Percentiles rank a stretch among this genome's conserved stretches.
Evolutionary conservation across 1,140 invertebrate genomes (phyloP).

Genomic region (Aphidius gifuensis): DNA sequence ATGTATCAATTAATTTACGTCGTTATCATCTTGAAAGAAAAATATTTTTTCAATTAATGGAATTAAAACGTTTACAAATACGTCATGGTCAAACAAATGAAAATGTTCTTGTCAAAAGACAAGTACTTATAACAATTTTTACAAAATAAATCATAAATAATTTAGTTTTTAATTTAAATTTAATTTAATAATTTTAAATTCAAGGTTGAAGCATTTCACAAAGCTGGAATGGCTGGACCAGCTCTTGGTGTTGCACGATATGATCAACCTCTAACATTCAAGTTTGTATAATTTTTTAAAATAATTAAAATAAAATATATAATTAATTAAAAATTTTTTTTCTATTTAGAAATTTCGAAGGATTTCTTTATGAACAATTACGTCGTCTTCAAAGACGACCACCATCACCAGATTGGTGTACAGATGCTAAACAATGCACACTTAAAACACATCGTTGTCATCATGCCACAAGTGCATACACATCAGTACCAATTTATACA

Average conservation of each 20-base stretch:
- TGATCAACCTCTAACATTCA: slow-evolving; percentile 49
- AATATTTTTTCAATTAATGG: slow-evolving; percentile 91
- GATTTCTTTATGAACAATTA: slow-evolving; percentile 86
- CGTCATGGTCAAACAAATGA: slow-evolving; percentile 85
- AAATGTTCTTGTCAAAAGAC: slow-evolving; percentile 81
- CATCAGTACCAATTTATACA: slow-evolving; percentile 68
- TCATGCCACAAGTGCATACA: slow-evolving; percentile 87
- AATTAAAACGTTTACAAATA: slow-evolving; percentile 89
- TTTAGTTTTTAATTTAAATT: not conserved
- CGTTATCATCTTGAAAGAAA: slow-evolving; percentile 87
- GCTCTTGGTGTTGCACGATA: slow-evolving; percentile 50
- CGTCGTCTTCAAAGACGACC: slow-evolving; percentile 69
- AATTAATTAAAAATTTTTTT: not conserved
- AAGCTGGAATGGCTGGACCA: slow-evolving; percentile 49
- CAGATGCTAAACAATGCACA: slow-evolving; percentile 67
- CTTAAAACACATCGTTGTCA: slow-evolving; percentile 82
- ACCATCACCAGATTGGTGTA: slow-evolving; percentile 58
- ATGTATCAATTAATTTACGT: slow-evolving; percentile 49
- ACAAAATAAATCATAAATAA: not conserved
- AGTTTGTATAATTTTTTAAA: slow-evolving; percentile 30
- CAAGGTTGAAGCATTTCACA: slow-evolving; percentile 52
- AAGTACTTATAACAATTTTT: slow-evolving; percentile 43
- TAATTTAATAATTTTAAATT: slow-evolving; percentile 18
- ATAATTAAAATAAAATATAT: not conserved
- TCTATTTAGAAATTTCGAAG: slow-evolving; percentile 75